Percentiles rank a stretch among this genome's conserved stretches.
phyloP scores from a whole-genome alignment of 2,888 invertebrate species.

The Prionchulus punctatus region DNA sequence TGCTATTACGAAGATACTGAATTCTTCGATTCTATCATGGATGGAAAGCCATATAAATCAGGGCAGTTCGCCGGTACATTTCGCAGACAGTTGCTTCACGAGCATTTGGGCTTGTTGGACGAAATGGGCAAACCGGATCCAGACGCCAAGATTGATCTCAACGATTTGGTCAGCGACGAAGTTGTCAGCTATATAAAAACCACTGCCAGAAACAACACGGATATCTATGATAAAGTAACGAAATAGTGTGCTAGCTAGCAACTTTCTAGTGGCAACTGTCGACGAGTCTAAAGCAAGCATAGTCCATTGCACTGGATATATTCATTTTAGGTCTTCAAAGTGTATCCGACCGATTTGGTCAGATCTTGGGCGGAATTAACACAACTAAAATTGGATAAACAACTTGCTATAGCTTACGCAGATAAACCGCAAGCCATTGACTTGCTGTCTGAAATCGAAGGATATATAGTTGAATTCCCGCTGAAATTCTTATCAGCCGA shows the following conservation, averaged over 20 bases:
- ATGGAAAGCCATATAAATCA: conserved; percentile 58
- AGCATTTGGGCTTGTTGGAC: conserved; percentile 63
- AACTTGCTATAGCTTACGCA: not conserved
- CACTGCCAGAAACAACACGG: conserved; percentile 58
- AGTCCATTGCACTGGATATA: no score
- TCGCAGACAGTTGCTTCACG: conserved; percentile 63
- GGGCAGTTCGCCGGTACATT: conserved; percentile 73
- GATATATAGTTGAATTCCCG: conserved; percentile 1
- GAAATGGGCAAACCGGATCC: conserved; percentile 26
- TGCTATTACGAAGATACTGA: conserved; percentile 58
- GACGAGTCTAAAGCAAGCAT: no score
- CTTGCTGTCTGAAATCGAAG: not conserved
- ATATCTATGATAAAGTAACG: conserved; percentile 64
- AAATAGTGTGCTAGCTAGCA: no score
- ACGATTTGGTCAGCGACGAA: conserved; percentile 58
- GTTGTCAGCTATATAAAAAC: conserved; percentile 70
- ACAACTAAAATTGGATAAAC: not conserved
- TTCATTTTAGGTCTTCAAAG: conserved; percentile 38
- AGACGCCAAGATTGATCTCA: conserved; percentile 41
- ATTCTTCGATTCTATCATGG: conserved; percentile 55
- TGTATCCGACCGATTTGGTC: conserved; percentile 67
- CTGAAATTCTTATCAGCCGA: not conserved
- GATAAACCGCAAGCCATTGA: not conserved
- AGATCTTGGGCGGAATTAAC: conserved; percentile 55
- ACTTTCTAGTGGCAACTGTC: no score